Conservation (phyloP, 2,113 vertebrate genomes). For the Gila orcuttii region DNA sequence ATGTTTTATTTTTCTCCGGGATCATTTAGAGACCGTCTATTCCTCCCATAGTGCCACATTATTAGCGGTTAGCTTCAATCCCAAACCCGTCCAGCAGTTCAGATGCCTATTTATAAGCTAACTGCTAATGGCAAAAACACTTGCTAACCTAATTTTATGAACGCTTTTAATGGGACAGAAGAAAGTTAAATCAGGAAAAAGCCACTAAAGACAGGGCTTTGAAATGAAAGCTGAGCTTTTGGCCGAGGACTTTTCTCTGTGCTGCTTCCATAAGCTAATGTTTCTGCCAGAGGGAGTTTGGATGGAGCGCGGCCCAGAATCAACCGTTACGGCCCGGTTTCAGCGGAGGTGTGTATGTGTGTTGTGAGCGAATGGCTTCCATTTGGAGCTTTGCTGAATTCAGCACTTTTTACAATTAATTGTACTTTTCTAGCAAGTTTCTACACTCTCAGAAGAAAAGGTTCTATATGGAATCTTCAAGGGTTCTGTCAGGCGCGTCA, state of each 20-base stretch:
- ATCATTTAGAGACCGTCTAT: slow-evolving; percentile 27
- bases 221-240: slow-evolving; percentile 58
- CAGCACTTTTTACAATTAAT: slow-evolving; percentile 29
- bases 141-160: slow-evolving; percentile 51
- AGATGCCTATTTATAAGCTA: slow-evolving; percentile 46
- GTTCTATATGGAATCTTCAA: too few relatives aligned
- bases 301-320: slow-evolving; percentile 60
- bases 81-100: slow-evolving; percentile 5
- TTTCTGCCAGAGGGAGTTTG: slow-evolving; percentile 32
- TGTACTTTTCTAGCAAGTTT: neutral
- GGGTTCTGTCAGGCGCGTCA: too few relatives aligned
- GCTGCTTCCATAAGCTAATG: slow-evolving; percentile 36
- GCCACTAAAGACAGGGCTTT: slow-evolving; percentile 46
- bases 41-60: slow-evolving; percentile 25
- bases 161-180: slow-evolving; percentile 44
- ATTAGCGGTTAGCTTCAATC: slow-evolving; percentile 47
- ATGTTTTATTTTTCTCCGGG: slow-evolving; percentile 11
- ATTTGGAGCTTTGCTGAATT: slow-evolving; percentile 74
- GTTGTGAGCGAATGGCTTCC: slow-evolving; percentile 72
- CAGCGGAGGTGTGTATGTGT: slow-evolving; percentile 74
- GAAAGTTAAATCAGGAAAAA: slow-evolving; percentile 45
- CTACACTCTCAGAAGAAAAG: too few relatives aligned
- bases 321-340: slow-evolving; percentile 68
- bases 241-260: slow-evolving; percentile 26
- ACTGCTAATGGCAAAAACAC: slow-evolving; percentile 50